Base-by-base conservation (phyloP, 2,888 invertebrate genomes). In the Hofmannophila pseudospretella region DNA sequence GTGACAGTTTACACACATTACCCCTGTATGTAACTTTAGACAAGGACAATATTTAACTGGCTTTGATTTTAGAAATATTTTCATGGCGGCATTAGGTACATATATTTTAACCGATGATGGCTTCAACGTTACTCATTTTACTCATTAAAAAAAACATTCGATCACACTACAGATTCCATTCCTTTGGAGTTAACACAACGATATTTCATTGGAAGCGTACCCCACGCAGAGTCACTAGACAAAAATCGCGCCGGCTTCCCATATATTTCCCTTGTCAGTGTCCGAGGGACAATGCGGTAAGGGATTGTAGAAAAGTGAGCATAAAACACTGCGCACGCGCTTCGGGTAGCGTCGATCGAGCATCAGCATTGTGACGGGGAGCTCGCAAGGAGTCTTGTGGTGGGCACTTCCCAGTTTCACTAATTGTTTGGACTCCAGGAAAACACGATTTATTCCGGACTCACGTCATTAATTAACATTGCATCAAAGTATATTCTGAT, bases 211-310 rank as follows among this genome's bases (percentile, higher is more conserved):
- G 54, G 44, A 50, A 54, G 48, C 49, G 42, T 72, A 68, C 78
- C 81, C 80, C 79, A 80, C 79, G 79, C 80, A 71, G 71, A 47
- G 71, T 49, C 56, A 64, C 73, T 81, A 82, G 82, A 82, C 84
- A 86, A 82, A 85, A 82, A 82, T 84, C 82, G 64, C 71, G 58
- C 67, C 64, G 63, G 46, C 70, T 67, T 60, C 67, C 66, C 73
- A 77, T 84, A 81, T 77, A 79, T 85, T 78, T 67, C 58, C 51
- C 61, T 63, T 78, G 80, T 70, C 81, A 72, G 51, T 56, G 60
- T 58, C 54, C 65, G 51, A 57, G 52, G 65, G 66, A 80, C 79
- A 84, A 76, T 74, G 61, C 70, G 51, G 66, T 71, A 74, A 76
- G 62, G 67, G 63, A 76, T 71, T 73, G 71, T 74, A 68, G 69